Conservation (phyloP, 2,888 invertebrate species). For the Unio delphinus region DNA sequence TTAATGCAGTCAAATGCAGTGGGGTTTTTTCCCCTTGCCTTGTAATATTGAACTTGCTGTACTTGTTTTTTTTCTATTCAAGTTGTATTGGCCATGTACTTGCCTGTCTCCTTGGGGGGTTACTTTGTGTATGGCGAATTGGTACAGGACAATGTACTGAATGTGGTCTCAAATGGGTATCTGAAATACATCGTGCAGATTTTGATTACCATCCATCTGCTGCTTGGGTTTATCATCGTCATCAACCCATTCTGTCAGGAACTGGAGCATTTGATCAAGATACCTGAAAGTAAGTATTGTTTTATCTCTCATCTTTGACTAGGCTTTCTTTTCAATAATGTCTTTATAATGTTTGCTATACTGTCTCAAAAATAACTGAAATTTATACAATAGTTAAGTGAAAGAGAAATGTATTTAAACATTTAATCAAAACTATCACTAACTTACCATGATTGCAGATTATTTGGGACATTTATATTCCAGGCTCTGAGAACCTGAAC, state of each 20-base stretch:
- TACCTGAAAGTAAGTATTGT: constrained; percentile 79
- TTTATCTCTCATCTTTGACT: no score
- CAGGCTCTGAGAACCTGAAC: no score
- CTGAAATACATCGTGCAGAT: constrained; percentile 77
- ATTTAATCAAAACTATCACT: no score
- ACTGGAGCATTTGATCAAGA: constrained; percentile 82
- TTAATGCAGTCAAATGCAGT: no score
- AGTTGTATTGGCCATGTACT: constrained; percentile 77
- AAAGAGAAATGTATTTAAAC: no score
- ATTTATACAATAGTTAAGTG: no score
- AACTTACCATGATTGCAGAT: no score
- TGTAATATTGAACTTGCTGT: background rate
- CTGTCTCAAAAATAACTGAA: no score
- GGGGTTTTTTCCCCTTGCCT: no score
- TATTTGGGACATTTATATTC: no score
- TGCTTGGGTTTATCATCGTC: constrained; percentile 80
- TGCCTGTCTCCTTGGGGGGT: constrained; percentile 80
- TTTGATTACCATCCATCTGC: constrained; percentile 79
- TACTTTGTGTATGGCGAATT: constrained; percentile 79
- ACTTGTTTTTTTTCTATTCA: constrained; percentile 9
- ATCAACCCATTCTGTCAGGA: constrained; percentile 84
- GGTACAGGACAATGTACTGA: constrained; percentile 84
- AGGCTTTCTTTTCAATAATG: no score
- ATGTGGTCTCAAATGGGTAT: constrained; percentile 76
- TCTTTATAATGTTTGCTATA: no score